These are phyloP conservation scores for Drosophila ochracea DNA, from an alignment of 2,888 invertebrate species.

Conservation along the genomic window DNA sequence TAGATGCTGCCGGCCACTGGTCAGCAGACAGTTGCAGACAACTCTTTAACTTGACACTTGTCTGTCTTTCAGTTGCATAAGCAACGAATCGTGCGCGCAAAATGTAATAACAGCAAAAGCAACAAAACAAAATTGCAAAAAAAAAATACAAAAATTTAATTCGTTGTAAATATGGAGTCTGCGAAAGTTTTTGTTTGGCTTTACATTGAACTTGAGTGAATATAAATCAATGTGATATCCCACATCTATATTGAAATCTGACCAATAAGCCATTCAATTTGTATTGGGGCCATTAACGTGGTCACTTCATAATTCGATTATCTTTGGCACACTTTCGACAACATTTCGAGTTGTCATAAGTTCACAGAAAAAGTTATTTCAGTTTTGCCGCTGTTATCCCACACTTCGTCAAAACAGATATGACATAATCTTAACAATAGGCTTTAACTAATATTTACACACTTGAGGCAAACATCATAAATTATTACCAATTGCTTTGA, in stretches of 20 bases:
- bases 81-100: conserved; percentile 46
- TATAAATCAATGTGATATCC: neutral
- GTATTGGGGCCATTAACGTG: conserved; percentile 17
- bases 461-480: conserved; percentile 39
- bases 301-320: conserved; percentile 25
- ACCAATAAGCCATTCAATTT: conserved; percentile 5
- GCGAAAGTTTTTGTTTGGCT: conserved; percentile 52
- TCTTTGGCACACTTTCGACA: conserved; percentile 41
- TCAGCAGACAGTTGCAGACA: conserved; percentile 35
- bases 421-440: conserved; percentile 65
- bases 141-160: neutral
- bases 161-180: conserved; percentile 9
- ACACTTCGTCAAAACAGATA: conserved; percentile 42
- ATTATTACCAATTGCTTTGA: conserved; percentile 44
- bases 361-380: conserved; percentile 44
- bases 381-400: conserved; percentile 14
- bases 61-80: conserved; percentile 49
- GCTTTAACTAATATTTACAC: conserved; percentile 6
- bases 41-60: conserved; percentile 64
- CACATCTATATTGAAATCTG: conserved; percentile 12
- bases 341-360: conserved; percentile 27
- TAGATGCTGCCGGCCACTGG: conserved; percentile 29
- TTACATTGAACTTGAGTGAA: conserved; percentile 50
- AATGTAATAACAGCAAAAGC: conserved; percentile 24
- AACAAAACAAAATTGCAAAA: conserved; percentile 28